Percentiles rank a stretch among this genome's conserved stretches.
Evolutionary conservation across 2,888 invertebrate species (phyloP).

Genomic region (Dryobota labecula): DNA sequence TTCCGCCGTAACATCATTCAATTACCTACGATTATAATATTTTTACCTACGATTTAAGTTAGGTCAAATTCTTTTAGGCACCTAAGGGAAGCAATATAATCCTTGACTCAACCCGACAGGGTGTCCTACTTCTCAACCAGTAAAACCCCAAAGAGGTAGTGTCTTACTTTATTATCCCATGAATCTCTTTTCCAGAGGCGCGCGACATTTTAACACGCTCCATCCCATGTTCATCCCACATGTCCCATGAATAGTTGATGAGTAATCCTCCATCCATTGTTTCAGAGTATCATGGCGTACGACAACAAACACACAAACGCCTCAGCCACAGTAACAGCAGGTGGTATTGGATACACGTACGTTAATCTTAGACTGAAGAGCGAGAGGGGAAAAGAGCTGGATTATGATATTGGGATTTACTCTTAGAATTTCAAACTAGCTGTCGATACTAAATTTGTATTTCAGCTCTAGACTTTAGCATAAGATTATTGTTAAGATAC

Average conservation of each 20-base stretch:
- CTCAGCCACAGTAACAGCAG: slow-evolving; percentile 69
- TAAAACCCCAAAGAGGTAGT: slow-evolving; percentile 25
- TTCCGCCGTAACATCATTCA: too few relatives aligned
- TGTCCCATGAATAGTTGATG: slow-evolving; percentile 56
- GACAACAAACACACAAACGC: slow-evolving; percentile 71
- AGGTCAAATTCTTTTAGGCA: background rate
- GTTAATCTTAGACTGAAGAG: slow-evolving; percentile 73
- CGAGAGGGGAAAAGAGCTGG: slow-evolving; percentile 68
- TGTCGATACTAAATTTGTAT: background rate
- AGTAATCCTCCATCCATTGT: slow-evolving; percentile 52
- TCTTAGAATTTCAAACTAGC: slow-evolving; percentile 18
- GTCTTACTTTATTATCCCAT: slow-evolving; percentile 48
- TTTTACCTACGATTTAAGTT: too few relatives aligned
- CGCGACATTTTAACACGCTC: slow-evolving; percentile 37
- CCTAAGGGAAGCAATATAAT: background rate
- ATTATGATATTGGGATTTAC: slow-evolving; percentile 69
- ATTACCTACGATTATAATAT: background rate
- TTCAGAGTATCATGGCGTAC: slow-evolving; percentile 73
- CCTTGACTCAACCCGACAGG: background rate
- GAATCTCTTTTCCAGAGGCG: slow-evolving; percentile 37
- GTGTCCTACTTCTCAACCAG: slow-evolving; percentile 1
- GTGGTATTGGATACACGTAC: slow-evolving; percentile 72
- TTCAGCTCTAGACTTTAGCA: background rate
- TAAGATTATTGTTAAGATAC: background rate
- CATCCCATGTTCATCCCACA: slow-evolving; percentile 25